These are phyloP conservation scores for Ochotona curzoniae DNA, from an alignment of 2,113 vertebrate species.

Conservation along the genomic window DNA sequence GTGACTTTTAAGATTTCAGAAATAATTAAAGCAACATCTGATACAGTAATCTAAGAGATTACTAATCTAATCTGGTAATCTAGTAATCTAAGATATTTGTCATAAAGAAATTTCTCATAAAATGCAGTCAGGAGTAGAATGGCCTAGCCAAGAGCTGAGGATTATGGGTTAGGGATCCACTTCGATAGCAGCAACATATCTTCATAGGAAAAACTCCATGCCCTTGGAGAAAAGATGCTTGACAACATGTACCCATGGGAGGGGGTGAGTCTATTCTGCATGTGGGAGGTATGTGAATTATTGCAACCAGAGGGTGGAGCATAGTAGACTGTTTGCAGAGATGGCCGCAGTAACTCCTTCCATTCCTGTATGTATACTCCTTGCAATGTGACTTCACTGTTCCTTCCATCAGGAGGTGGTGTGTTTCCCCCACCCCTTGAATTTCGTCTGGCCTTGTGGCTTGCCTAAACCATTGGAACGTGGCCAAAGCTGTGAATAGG, in stretches of 20 bases:
- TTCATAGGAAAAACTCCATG: not conserved
- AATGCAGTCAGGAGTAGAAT: not conserved
- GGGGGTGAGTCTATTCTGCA: conserved; percentile 72
- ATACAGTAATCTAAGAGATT: not conserved
- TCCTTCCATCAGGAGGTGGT: not conserved
- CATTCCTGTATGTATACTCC: conserved; percentile 45
- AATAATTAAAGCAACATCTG: not conserved
- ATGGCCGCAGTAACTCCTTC: conserved; percentile 60
- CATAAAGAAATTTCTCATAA: not conserved
- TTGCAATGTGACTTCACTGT: conserved; percentile 62
- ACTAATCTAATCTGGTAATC: no score
- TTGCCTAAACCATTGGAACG: conserved; percentile 60
- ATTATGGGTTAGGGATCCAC: not conserved
- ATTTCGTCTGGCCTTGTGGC: conserved; percentile 24
- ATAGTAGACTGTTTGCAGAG: conserved; percentile 54
- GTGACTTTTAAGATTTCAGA: conserved; percentile 2
- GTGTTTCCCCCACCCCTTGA: conserved; percentile 46
- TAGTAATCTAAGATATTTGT: no score
- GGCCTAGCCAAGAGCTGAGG: not conserved
- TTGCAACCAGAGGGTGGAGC: conserved; percentile 55
- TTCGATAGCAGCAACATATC: not conserved
- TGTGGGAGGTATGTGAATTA: conserved; percentile 69
- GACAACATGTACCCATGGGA: conserved; percentile 12
- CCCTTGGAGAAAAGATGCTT: not conserved
- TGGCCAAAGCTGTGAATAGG: not conserved